Base-by-base conservation (phyloP, 2,113 vertebrate species). In the Chaetodon trifascialis region DNA sequence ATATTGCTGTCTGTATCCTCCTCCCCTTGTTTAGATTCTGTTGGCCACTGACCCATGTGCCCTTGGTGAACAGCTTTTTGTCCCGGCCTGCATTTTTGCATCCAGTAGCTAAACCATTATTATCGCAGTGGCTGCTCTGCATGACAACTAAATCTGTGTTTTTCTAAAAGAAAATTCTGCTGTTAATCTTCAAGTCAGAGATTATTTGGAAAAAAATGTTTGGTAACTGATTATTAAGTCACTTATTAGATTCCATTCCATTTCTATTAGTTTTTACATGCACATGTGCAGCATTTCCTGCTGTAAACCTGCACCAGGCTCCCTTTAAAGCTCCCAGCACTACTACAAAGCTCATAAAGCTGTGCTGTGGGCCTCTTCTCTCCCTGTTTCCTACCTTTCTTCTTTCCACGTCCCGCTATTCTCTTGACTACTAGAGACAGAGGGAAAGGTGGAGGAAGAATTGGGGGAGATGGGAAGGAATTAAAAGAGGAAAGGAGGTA, bases 1-100 rank as follows among this genome's bases (percentile, higher is more conserved):
- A 6, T 44, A 38, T 73, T 86, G 65, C 74, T 65, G 63, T 85
- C 73, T 60, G 8, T 65, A 21, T 69, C 76, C 55, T 84, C 38
- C 62, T 34, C 64, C 56, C 76, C 71, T 86, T 83, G 58, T 89
- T 88, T 86, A 79, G 30, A 89, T 88, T 90, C 78, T 81, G 64
- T 49, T 80, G 15, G 34, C 25, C 42, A 64, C 54, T 93, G 87
- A 91, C 83, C 91, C 79, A 9, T 51, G 76, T 75, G 78, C 73
- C 88, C 79, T 91, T 90, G 83, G 44, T 79, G 55, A 89, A 83
- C 76, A 91, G 76, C 47, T 36, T 73, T 79, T 74, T 51, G 23
- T 74, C 72, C 66, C 65, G 49, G 16, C 54, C 71, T 83, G 80
- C 76, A 82, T 72, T 36, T 80, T 56, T 77, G 40, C 58, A 58